Evolutionary conservation across 2,888 invertebrate genomes (phyloP).

Genomic region (Dinocampus coccinellae): DNA sequence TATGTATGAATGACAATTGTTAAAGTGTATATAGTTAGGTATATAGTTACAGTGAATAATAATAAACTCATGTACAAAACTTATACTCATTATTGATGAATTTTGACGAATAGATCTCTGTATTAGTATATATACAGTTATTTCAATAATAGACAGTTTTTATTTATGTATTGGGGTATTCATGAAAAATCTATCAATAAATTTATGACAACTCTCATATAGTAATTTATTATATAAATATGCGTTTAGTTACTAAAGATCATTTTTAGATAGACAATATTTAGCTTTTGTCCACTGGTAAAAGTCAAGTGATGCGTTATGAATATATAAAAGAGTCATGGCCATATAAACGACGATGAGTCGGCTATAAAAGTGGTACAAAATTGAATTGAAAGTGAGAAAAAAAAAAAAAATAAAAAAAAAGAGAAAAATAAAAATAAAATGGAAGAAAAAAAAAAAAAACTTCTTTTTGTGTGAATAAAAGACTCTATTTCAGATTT

Average conservation of each 20-base stretch:
- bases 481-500: not conserved
- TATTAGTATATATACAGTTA: too few species aligned
- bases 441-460: not conserved
- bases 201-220: not conserved
- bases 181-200: not conserved
- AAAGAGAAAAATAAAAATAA: too few species aligned
- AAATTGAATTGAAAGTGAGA: not conserved
- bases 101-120: not conserved
- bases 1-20: not conserved
- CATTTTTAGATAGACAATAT: not conserved
- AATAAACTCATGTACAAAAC: not conserved
- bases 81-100: not conserved
- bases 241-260: not conserved
- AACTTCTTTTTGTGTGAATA: not conserved
- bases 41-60: not conserved
- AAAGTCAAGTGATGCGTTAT: not conserved
- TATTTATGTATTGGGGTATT: not conserved
- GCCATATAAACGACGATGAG: not conserved
- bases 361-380: slow-evolving; percentile 13
- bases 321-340: not conserved
- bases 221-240: not conserved
- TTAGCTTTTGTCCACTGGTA: not conserved
- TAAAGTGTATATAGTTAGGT: not conserved
- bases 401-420: not conserved
- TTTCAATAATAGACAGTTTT: not conserved